Base-by-base conservation (phyloP, 35 echinoderm and acorn worm species). In the Lytechinus variegatus region DNA sequence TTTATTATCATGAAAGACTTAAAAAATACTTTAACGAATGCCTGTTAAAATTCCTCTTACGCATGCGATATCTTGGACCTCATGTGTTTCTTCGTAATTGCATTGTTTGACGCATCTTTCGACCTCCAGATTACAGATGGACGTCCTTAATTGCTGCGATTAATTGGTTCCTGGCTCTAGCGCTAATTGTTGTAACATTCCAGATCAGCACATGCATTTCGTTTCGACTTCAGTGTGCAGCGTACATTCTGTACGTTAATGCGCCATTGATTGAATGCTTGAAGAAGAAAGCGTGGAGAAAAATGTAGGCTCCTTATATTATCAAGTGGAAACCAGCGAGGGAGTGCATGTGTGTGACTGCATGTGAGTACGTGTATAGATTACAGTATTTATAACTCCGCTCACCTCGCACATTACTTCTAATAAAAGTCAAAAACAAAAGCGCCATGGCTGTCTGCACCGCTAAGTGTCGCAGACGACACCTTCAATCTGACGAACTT, bases 361-460 rank as follows among this genome's bases (percentile, higher is more conserved):
- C n/a, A n/a, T n/a, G 33, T 44, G 33, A 44, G 33, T 44, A 44
- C n/a, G 66, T 79, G 66, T 79, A 79, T 79, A n/a, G 14, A 79
- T 79, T 79, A n/a, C 66, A n/a, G 66, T 79, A 79, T 79, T 24
- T 24, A 79, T 79, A 79, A 79, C 66, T 79, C 19, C 66, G 19
- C n/a, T 79, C 66, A 79, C 14, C 6, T 79, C 66, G n/a, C 66
- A 79, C 66, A 79, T 79, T 79, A 79, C 66, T 79, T 58, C 66
- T 79, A 79, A 79, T 79, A 79, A 79, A 79, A 7, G 66, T 79
- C 66, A 16, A 79, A 79, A 79, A 79, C 66, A 79, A 79, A 79
- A 79, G 66, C 19, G 56, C 66, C 12, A 6, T 79, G 19, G 66
- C 66, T 79, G 66, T 79, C 66, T 19, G 16, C 66, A 24, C 16